Evolutionary conservation across 1,140 invertebrate genomes (phyloP), one percentile per base, ranked within the genome.

Genomic region (Lasioglossum albipes): DNA sequence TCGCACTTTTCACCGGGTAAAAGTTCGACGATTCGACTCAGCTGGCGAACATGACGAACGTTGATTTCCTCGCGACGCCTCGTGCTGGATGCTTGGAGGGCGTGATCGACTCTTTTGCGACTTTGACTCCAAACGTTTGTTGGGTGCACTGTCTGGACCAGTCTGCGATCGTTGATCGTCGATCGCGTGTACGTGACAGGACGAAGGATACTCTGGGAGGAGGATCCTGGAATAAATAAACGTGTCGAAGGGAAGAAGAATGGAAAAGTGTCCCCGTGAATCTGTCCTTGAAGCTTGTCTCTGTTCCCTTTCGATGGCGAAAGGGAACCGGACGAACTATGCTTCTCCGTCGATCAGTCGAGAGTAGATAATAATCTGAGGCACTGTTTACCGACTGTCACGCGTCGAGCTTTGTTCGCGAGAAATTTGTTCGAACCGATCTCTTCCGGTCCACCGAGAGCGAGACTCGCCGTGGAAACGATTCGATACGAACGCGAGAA

Each of bases 271-370:
- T 49, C 45, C 7, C 20, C 2, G 31, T 5, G 36, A 36, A 36
- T 59, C n/a, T 59, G 18, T 59, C 13, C n/a, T 6, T 22, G 12
- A 54, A 2, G 2, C 45, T 20, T 10, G 22, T 66, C 20, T 65
- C n/a, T 5, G 18, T 18, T 70, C 54, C 41, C 18, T 41, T 76
- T 75, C n/a, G 31, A 20, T 27, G 62, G n/a, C 13, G n/a, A 49
- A 12, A 78, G n/a, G 68, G n/a, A 45, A 45, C 70, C 4, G 27
- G n/a, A n/a, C 7, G 49, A 66, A 65, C n/a, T 45, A 79, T 67
- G 73, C 68, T 75, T 75, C 54, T 42, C 22, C 16, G 73, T 75
- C 54, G 73, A 54, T 80, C 78, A 68, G 78, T 80, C 78, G 78
- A 80, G 78, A 80, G 65, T 27, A 20, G 52, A 75, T 54, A 52